phyloP scores from a whole-genome alignment of 2,797 vertebrate species.

The Lithobates pipiens region DNA sequence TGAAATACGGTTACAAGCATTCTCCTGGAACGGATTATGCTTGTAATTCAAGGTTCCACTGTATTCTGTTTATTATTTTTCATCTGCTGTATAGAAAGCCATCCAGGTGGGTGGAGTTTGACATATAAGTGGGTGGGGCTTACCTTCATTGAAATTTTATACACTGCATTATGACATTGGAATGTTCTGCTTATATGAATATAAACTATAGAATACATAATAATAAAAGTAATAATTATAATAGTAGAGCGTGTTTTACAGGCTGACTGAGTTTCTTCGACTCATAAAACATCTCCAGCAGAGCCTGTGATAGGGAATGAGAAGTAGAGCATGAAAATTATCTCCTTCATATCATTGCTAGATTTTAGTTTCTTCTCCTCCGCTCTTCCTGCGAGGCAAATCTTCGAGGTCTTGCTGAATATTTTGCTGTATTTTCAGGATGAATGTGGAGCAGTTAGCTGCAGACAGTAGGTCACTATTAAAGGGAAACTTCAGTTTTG shows the following conservation, averaged over 20 bases:
- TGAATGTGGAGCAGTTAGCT: slow-evolving; percentile 1
- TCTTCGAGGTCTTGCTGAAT: slow-evolving; percentile 53
- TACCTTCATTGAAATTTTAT: too few relatives aligned
- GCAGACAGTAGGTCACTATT: slow-evolving; percentile 2
- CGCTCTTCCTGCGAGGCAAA: slow-evolving; percentile 65
- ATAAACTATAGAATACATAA: too few relatives aligned
- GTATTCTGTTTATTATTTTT: too few relatives aligned
- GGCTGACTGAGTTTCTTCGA: slow-evolving; percentile 15
- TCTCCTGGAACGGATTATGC: too few relatives aligned
- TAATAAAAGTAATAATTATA: slow-evolving; percentile 16
- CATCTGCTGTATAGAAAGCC: too few relatives aligned
- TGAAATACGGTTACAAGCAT: too few relatives aligned
- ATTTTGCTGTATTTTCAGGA: neutral
- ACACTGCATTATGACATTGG: too few relatives aligned
- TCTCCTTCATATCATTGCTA: slow-evolving; percentile 68
- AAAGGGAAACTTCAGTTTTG: neutral
- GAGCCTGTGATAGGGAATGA: slow-evolving; percentile 68
- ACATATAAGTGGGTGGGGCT: too few relatives aligned
- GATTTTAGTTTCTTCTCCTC: slow-evolving; percentile 63
- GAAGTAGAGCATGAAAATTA: slow-evolving; percentile 80
- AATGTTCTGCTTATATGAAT: too few relatives aligned
- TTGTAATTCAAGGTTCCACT: too few relatives aligned
- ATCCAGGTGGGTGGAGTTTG: too few relatives aligned
- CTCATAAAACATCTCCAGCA: slow-evolving; percentile 58
- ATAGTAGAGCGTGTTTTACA: slow-evolving; percentile 1